phyloP scores from a whole-genome alignment of 1,140 invertebrate species.

The Portunus trituberculatus region DNA sequence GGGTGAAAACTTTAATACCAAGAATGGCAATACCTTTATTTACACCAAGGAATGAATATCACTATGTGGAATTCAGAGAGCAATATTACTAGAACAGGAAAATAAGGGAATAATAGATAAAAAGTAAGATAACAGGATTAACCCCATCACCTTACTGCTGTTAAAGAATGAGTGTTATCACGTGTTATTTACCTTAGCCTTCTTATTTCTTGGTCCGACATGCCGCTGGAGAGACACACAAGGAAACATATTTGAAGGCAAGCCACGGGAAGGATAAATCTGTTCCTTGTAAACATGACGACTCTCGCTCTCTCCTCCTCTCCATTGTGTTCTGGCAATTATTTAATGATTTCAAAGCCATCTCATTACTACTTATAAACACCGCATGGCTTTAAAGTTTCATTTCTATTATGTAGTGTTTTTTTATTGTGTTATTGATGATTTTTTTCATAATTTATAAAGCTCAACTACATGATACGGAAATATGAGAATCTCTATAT shows the following conservation, averaged over 20 bases:
- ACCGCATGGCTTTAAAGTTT: neutral
- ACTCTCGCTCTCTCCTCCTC: neutral
- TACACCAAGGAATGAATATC: no score
- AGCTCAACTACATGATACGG: no score
- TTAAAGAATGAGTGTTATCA: neutral
- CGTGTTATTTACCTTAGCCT: conserved; percentile 51
- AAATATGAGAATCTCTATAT: no score
- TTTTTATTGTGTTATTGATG: neutral
- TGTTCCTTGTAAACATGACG: conserved; percentile 24
- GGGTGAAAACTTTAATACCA: no score
- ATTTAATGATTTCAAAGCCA: neutral
- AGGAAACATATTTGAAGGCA: conserved; percentile 49
- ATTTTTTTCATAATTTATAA: neutral
- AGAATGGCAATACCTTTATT: no score
- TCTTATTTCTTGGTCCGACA: conserved; percentile 63
- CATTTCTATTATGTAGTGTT: neutral
- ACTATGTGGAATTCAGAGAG: no score
- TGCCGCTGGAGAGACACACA: conserved; percentile 35
- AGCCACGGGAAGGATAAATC: neutral
- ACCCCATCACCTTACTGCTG: no score
- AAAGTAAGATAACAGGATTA: no score
- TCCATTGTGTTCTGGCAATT: neutral
- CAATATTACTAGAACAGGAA: no score
- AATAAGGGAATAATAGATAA: no score
- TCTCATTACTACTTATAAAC: neutral